Evolutionary conservation across 2,888 invertebrate genomes (phyloP).

Genomic region (Melanotus villosus): DNA sequence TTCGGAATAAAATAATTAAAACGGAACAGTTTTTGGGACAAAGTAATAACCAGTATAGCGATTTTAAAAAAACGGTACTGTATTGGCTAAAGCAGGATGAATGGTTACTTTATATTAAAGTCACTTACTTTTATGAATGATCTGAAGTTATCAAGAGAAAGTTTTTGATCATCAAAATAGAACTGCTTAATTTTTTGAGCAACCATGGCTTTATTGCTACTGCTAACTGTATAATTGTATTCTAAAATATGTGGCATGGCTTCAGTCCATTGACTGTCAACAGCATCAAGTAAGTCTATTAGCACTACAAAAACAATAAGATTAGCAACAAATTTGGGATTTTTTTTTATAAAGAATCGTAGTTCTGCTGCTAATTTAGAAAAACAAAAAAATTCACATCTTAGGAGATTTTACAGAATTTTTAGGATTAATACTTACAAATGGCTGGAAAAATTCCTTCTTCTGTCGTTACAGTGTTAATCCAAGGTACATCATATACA

Average conservation of each 20-base stretch:
- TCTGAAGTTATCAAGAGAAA: slow-evolving; percentile 54
- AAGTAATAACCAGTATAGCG: no score
- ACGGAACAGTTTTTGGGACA: no score
- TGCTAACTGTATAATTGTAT: slow-evolving; percentile 73
- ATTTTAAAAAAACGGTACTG: no score
- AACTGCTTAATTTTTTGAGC: slow-evolving; percentile 71
- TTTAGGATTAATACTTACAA: no score
- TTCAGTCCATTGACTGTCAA: slow-evolving; percentile 70
- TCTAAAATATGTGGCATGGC: slow-evolving; percentile 75
- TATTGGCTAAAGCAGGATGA: no score
- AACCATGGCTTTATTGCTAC: slow-evolving; percentile 67
- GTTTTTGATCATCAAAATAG: slow-evolving; percentile 71
- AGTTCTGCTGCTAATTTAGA: no score
- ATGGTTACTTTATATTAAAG: neutral
- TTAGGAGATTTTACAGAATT: no score
- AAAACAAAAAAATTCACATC: no score
- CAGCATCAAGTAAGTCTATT: slow-evolving; percentile 57
- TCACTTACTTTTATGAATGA: slow-evolving; percentile 56
- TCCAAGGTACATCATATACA: slow-evolving; percentile 78
- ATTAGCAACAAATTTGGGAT: no score
- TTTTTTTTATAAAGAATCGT: no score
- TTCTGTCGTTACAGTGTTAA: slow-evolving; percentile 77
- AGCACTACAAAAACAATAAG: neutral
- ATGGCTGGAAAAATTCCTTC: slow-evolving; percentile 80
- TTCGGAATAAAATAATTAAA: no score